phyloP scores from a whole-genome alignment of 2,888 invertebrate species.

The Meteorus cinctellus region DNA sequence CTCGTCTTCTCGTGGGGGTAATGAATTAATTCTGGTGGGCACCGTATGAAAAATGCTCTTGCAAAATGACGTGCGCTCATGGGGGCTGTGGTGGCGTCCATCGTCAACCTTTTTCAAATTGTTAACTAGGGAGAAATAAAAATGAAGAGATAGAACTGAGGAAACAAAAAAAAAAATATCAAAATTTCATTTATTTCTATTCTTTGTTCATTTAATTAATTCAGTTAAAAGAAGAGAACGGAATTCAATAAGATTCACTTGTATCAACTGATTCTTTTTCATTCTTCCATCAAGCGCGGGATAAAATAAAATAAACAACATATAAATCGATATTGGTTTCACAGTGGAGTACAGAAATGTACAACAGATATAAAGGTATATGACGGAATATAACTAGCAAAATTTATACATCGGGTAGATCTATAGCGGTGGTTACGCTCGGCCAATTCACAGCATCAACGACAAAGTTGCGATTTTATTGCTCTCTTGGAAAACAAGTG shows the following conservation, averaged over 20 bases:
- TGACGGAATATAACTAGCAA: slow-evolving; percentile 24
- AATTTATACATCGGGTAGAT: slow-evolving; percentile 27
- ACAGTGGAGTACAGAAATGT: background rate
- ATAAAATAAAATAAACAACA: slow-evolving; percentile 1
- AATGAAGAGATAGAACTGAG: background rate
- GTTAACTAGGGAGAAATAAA: slow-evolving; percentile 16
- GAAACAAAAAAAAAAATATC: slow-evolving; percentile 18
- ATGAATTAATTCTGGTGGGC: slow-evolving; percentile 52
- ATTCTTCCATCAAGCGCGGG: background rate
- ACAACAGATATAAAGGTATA: background rate
- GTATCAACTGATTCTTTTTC: no score
- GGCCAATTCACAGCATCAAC: slow-evolving; percentile 37
- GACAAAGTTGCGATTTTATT: slow-evolving; percentile 50
- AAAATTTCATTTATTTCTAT: background rate
- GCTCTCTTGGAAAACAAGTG: slow-evolving; percentile 51
- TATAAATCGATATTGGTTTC: background rate
- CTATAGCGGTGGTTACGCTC: slow-evolving; percentile 36
- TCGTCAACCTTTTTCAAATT: slow-evolving; percentile 8
- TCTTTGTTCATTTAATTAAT: no score
- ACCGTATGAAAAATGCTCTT: slow-evolving; percentile 38
- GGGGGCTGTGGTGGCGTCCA: background rate
- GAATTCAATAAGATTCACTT: no score
- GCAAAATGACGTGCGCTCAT: slow-evolving; percentile 43
- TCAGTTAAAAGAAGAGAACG: no score
- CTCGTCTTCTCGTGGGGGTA: slow-evolving; percentile 53